Base-by-base conservation (phyloP, 2,113 vertebrate genomes). In the Ptychochromis oligacanthus region DNA sequence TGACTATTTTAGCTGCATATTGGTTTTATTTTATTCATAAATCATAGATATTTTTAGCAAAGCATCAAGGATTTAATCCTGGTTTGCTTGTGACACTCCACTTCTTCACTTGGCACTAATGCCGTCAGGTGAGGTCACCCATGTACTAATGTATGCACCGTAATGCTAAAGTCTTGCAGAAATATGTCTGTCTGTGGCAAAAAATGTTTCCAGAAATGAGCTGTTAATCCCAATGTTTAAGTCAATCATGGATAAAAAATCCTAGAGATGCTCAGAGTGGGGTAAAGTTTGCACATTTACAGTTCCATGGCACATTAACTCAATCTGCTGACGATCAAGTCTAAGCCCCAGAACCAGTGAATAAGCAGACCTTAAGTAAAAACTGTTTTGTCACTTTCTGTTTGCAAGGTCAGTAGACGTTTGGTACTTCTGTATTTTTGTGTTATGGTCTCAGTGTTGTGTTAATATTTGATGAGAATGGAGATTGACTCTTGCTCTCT, bases 11-110 rank as follows among this genome's bases (percentile, higher is more conserved):
- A 72, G 26, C 46, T 77, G 65, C 74, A 58, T 85, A 60, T 82
- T 70, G 85, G 62, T 60, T 86, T 87, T 58, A 31, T 3, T 77
- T 79, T 10, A 43, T 18, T 9, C 36, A 49, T 87, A 38, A 74
- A 77, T 83, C 65, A 40, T 7, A 2, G 11, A 77, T 79, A 54
- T 75, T 78, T 87, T 81, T 77, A 81, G 38, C n/a, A 52, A 72
- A 31, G 11, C 17, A n/a, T 72, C 22, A 43, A 13, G 26, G 4
- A 14, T 67, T 64, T 17, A 76, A 64, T 59, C 75, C 26, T 31
- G 18, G 9, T 60, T 52, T 31, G 65, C 52, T 52, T 72, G 61
- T 59, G 20, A 75, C 7, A 11, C 15, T 4, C 15, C 10, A 26
- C 20, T 64, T 17, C 49, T 28, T 60, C 15, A 40, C 34, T 49